Evolutionary conservation across 2,888 invertebrate genomes (phyloP), one percentile per base, ranked within the genome.

Genomic region (Archaeoteleia sp.): DNA sequence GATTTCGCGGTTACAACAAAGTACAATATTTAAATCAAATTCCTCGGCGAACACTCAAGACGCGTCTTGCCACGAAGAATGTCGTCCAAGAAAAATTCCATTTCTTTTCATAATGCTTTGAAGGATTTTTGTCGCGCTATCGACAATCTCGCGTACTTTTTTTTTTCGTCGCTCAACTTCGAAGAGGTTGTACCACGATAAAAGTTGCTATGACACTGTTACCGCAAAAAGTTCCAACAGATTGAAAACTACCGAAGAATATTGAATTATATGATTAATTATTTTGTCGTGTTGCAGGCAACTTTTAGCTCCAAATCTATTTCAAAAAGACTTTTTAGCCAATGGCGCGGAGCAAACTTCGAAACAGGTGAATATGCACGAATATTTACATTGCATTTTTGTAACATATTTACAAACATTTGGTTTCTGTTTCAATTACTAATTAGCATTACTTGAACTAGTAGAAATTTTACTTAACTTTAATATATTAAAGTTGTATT

Each of bases 291-390:
- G 83, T 90, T 90, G 40, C 91, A 95, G 95, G 86, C 95, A 95
- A 93, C 91, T 96, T 84, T 91, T 96, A 87, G 95, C 96, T 84
- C 96, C 96, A 68, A 96, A 96, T 87, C 90, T 96, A 84, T 91
- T 93, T 86, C 96, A 96, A 88, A 95, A 93, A 83, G 95, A 95
- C 86, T 95, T 92, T 87, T 90, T 96, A 82, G 90, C 91, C 67
- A 93, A 92, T 84, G 95, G 94, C 79, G 95, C 93, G 71, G 94
- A 94, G 82, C 93, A 93, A 83, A 90, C 92, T 82, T 90, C 93
- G 57, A 92, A 93, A 87, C 92, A 93, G 89, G 93, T 93, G 86
- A 89, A 88, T 60, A 15, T 29, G 25, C 8, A 1, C 6, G 23
- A 20, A 6, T 20, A 27, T 42, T 60, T 54, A 54, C 46, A 15